phyloP scores from a whole-genome alignment of 2,888 invertebrate species.

The Galerucella calmariensis region DNA sequence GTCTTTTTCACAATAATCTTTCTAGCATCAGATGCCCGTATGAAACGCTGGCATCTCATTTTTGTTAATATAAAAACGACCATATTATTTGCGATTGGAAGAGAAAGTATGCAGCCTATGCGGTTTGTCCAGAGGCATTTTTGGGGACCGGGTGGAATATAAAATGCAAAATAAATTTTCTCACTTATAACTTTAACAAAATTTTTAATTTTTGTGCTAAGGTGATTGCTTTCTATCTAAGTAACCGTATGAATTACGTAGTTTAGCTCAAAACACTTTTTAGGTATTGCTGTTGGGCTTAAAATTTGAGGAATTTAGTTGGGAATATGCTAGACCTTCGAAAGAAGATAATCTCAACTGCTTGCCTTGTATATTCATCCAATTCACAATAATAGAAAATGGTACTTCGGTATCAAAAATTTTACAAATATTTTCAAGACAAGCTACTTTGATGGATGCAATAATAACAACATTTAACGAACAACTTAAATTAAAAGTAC shows the following conservation, averaged over 20 bases:
- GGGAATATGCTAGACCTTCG: conserved; percentile 91
- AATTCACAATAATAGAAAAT: conserved; percentile 85
- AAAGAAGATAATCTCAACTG: conserved; percentile 87
- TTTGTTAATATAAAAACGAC: too few relatives aligned
- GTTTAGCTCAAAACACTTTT: conserved; percentile 43
- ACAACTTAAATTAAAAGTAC: conserved; percentile 70
- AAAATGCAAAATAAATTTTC: too few relatives aligned
- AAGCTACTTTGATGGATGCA: conserved; percentile 87
- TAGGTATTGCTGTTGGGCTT: conserved; percentile 87
- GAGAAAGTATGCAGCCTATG: too few relatives aligned
- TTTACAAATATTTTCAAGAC: conserved; percentile 72
- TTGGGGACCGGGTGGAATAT: too few relatives aligned
- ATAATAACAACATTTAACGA: conserved; percentile 85
- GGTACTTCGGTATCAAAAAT: conserved; percentile 84
- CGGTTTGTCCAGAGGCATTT: too few relatives aligned
- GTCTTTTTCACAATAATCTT: too few relatives aligned
- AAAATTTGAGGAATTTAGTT: conserved; percentile 89
- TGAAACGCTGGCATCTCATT: too few relatives aligned
- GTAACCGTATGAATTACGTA: not conserved
- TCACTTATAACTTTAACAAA: too few relatives aligned
- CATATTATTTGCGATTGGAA: too few relatives aligned
- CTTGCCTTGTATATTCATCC: conserved; percentile 91
- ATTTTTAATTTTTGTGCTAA: too few relatives aligned
- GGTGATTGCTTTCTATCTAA: too few relatives aligned
- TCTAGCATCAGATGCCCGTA: too few relatives aligned